A percentile compares a stretch with the other conserved stretches of the same genome.
Conservation (phyloP, 2,797 vertebrate genomes). For the Garrulus glandarius region DNA sequence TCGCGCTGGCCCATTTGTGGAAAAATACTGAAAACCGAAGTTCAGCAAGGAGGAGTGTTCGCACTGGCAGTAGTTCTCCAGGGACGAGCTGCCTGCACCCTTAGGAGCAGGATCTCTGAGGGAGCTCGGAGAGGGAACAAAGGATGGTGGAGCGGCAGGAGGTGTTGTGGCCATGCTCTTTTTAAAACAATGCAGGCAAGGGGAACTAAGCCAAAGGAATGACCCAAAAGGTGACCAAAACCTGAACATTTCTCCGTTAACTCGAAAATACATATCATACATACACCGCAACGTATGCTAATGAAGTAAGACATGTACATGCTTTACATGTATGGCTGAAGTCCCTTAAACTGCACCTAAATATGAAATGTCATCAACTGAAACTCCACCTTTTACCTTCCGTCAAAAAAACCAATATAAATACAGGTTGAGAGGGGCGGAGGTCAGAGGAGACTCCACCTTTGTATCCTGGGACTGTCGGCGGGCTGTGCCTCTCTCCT, state of each 20-base stretch:
- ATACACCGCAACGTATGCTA: accelerated
- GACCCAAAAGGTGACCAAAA: background rate
- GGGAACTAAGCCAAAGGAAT: background rate
- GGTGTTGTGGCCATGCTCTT: accelerated
- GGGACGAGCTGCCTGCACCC: background rate
- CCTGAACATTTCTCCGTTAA: background rate
- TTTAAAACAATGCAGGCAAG: background rate
- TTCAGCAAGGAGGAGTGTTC: background rate
- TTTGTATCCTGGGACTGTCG: background rate
- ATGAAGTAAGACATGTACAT: background rate
- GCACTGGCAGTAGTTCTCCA: background rate
- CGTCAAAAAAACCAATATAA: accelerated
- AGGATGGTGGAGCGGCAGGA: background rate
- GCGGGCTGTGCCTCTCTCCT: background rate
- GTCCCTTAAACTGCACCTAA: background rate
- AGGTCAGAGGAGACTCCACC: background rate
- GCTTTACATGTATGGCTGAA: background rate
- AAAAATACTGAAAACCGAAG: background rate
- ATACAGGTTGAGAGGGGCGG: background rate
- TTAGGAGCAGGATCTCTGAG: background rate
- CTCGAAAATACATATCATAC: accelerated
- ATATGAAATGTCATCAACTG: background rate
- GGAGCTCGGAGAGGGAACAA: too few relatives aligned
- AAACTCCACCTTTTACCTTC: background rate
- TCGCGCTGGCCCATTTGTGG: background rate